Evolutionary conservation across 2,888 invertebrate genomes (phyloP), one percentile per base, ranked within the genome.

Genomic region (Macroteleia sp.): DNA sequence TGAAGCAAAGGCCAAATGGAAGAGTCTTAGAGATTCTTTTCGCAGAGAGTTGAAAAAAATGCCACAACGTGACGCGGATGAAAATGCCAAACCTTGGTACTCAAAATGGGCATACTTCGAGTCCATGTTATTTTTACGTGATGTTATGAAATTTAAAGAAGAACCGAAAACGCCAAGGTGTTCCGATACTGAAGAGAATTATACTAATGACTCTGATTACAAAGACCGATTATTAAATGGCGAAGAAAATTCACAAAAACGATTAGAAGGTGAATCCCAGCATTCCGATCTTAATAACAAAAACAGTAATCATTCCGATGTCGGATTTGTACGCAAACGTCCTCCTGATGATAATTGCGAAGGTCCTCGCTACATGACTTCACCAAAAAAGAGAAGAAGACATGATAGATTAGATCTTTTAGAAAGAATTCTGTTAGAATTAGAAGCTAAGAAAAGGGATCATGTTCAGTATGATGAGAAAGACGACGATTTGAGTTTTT

Each of bases 61-160:
- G 74, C 78, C 78, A 8, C 56, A 57, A 10, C 52, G 64, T 1
- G 69, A 74, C 0, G 12, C 19, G 0, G 74, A 69, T 0, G 74
- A 74, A 2, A 48, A 44, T 8, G 1, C 34, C 1, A 77, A 73
- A 10, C 36, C 46, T 0, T 78, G 78, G 78, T 59, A 69, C 19
- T 74, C 74, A 17, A 78, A 78, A 32, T 78, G 78, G 78, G 70
- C 66, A 0, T 78, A 78, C 41, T 78, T 78, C 32, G 74, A 78
- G 10, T 71, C 71, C 5, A 71, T 71, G 71, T 32, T 71, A 8
- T 71, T 71, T 19, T 28, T 77, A 4, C 67, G 78, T 0, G 78
- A 78, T 17, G 71, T 73, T 8, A 78, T 78, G 74, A 78, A 78
- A 36, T 78, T 74, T 41, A 78, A 78, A 42, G 78, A 78, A 39